These are phyloP conservation scores for Palythoa caribaeorum DNA, from an alignment of 92 coral and sea anemone genomes.

Conservation along the genomic window DNA sequence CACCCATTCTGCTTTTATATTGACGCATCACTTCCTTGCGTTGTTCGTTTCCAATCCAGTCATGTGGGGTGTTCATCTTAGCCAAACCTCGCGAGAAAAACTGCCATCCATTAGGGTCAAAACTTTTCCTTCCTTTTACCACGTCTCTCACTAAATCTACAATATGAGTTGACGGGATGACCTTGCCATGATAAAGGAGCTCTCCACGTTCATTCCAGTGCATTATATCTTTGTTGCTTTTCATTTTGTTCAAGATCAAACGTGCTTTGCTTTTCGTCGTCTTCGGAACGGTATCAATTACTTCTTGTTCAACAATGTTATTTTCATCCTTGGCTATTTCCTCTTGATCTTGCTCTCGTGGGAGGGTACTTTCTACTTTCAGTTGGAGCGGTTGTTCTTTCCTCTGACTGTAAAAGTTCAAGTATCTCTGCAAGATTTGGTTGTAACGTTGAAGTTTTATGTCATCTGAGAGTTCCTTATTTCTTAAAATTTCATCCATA, in stretches of 20 bases:
- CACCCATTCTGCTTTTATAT: not conserved
- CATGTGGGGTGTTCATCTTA: slow-evolving; percentile 1
- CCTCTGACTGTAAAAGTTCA: not conserved
- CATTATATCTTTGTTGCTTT: slow-evolving; percentile 41
- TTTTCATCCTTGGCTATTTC: slow-evolving; percentile 14
- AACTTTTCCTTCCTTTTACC: slow-evolving; percentile 7
- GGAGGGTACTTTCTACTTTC: not conserved
- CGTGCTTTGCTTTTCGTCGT: slow-evolving; percentile 1
- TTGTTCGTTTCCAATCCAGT: slow-evolving; percentile 23
- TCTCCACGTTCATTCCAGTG: slow-evolving; percentile 51
- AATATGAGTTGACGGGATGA: not conserved
- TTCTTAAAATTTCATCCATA: not conserved
- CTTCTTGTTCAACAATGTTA: not conserved
- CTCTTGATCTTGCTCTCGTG: not conserved
- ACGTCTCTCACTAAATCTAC: not conserved
- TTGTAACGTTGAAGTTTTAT: not conserved
- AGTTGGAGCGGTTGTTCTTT: not conserved
- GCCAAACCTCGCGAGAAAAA: not conserved
- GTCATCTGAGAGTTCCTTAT: not conserved
- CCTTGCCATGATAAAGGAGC: slow-evolving; percentile 16
- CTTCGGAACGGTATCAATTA: slow-evolving; percentile 22
- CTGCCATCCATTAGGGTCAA: not conserved
- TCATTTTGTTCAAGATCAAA: slow-evolving; percentile 36
- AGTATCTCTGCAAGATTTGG: not conserved
- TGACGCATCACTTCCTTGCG: slow-evolving; percentile 8